Conservation (phyloP, 2,797 vertebrate genomes). For the Masticophis lateralis region DNA sequence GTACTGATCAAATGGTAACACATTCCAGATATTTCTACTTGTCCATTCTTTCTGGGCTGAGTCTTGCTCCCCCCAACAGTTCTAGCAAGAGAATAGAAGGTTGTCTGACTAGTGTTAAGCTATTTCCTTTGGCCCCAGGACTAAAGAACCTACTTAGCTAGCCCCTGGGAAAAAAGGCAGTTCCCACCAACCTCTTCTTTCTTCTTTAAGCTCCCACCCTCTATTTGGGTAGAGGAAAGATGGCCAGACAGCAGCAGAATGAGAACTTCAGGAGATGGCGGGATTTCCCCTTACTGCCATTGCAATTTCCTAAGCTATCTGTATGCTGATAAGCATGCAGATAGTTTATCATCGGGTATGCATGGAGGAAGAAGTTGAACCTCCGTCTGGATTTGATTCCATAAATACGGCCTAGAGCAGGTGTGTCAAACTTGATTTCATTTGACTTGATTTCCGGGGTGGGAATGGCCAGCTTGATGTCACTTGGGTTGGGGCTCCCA, state of each 20-base stretch:
- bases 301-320: background rate
- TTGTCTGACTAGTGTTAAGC: background rate
- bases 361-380: background rate
- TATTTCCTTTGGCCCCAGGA: background rate
- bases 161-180: background rate
- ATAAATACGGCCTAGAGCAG: background rate
- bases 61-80: background rate
- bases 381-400: background rate
- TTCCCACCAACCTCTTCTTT: background rate
- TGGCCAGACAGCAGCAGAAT: background rate
- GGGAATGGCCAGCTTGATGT: no score
- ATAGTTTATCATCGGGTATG: background rate
- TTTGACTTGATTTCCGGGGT: no score
- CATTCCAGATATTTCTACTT: background rate
- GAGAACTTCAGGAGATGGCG: background rate
- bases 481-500: no score
- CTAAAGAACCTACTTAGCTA: background rate
- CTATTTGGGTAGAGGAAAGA: background rate
- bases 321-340: no score
- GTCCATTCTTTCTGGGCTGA: background rate
- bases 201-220: background rate
- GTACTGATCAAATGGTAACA: background rate
- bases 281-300: background rate
- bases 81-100: background rate
- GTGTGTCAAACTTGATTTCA: no score